These are phyloP conservation scores for Lerista edwardsae DNA, from an alignment of 2,797 vertebrate species.

Conservation along the genomic window DNA sequence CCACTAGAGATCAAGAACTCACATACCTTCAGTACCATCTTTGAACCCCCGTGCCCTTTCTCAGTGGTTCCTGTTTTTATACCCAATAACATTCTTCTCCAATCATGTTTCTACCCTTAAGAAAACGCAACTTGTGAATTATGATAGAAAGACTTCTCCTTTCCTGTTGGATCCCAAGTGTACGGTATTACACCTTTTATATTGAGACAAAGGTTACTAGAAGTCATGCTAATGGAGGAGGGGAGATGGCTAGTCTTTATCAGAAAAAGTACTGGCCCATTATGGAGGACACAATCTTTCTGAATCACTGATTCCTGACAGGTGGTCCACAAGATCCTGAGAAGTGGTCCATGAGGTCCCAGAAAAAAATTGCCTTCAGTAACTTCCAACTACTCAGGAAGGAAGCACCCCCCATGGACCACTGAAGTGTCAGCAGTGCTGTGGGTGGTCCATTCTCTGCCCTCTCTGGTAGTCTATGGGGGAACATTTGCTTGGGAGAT, in stretches of 20 bases:
- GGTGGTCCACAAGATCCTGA: too few species aligned
- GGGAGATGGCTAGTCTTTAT: constrained; percentile 10
- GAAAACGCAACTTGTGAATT: neutral
- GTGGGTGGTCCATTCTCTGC: too few species aligned
- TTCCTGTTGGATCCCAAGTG: neutral
- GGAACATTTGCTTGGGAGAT: too few species aligned
- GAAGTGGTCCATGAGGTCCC: too few species aligned
- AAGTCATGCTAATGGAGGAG: constrained; percentile 11
- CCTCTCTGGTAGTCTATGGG: too few species aligned
- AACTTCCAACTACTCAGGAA: too few species aligned
- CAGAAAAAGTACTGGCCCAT: neutral
- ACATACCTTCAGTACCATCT: neutral
- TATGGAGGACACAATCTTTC: neutral
- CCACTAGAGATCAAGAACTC: neutral
- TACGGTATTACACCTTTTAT: neutral
- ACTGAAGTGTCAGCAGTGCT: too few species aligned
- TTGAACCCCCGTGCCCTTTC: constrained; percentile 30
- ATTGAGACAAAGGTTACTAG: constrained; percentile 13
- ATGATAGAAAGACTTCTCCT: constrained; percentile 6
- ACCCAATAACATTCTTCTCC: neutral
- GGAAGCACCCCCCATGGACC: too few species aligned
- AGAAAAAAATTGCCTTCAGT: too few species aligned
- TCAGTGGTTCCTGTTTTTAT: neutral
- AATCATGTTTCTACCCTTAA: neutral
- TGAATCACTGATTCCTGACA: too few species aligned